phyloP scores from a whole-genome alignment of 2,888 invertebrate species.

The Bibio marci region DNA sequence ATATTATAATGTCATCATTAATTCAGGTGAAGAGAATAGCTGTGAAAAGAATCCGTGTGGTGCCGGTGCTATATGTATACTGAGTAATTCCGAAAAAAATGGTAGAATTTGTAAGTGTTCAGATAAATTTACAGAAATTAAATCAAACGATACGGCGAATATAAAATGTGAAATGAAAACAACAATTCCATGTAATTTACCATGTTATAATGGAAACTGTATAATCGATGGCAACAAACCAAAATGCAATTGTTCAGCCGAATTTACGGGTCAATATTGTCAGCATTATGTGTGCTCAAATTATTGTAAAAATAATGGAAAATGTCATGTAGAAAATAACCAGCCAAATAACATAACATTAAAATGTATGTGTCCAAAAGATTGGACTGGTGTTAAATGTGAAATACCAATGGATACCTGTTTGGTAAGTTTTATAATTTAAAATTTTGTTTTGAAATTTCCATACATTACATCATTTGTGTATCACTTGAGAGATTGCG shows the following conservation, averaged over 20 bases:
- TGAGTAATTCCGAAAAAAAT: slow-evolving; percentile 28
- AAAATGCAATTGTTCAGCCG: slow-evolving; percentile 45
- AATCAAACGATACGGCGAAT: neutral
- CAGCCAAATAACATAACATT: slow-evolving; percentile 20
- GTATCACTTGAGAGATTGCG: no score
- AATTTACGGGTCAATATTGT: slow-evolving; percentile 48
- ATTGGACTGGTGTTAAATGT: slow-evolving; percentile 48
- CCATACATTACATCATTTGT: slow-evolving; percentile 2
- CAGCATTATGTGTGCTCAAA: slow-evolving; percentile 51
- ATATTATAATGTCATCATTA: no score
- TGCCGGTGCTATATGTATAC: slow-evolving; percentile 41
- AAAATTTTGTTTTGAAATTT: neutral
- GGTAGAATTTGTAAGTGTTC: slow-evolving; percentile 37
- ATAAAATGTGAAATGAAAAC: slow-evolving; percentile 1
- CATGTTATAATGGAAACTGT: slow-evolving; percentile 44
- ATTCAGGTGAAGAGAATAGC: no score
- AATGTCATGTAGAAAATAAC: slow-evolving; percentile 30
- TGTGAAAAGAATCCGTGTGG: slow-evolving; percentile 42
- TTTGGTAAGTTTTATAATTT: slow-evolving; percentile 22
- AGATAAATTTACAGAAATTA: slow-evolving; percentile 26
- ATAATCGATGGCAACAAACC: slow-evolving; percentile 33
- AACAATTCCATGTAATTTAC: slow-evolving; percentile 20
- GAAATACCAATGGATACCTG: slow-evolving; percentile 40
- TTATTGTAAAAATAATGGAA: slow-evolving; percentile 44
- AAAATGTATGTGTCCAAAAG: slow-evolving; percentile 40